Base-by-base conservation (phyloP, 2,113 vertebrate species). In the Lonchura striata region DNA sequence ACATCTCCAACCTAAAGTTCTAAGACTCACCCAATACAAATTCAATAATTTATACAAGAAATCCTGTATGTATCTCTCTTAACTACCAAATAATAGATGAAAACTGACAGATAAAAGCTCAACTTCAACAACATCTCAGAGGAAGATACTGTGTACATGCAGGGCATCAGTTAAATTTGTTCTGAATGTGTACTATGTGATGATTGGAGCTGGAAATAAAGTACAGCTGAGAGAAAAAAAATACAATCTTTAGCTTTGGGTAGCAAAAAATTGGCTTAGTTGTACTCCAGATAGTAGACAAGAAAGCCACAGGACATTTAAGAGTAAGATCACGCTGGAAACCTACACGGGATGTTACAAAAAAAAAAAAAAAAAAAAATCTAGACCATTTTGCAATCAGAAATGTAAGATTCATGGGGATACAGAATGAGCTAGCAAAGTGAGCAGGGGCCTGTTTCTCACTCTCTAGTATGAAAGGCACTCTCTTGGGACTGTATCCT, bases 1-100 rank as follows among this genome's bases (percentile, higher is more conserved):
- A 77, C 63, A 59, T 87, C 61, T 96, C 60, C 22, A 15, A 60
- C 33, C 49, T 82, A 37, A 19, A 93, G 60, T 91, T 94, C 59
- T 77, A 15, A 94, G 85, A 63, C 86, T 96, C 86, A 59, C 3
- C 46, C 91, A 96, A 92, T 80, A 70, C 13, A 57, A 93, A 90
- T 95, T 95, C 76, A 93, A 95, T 95, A 94, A 95, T 97, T 96
- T 92, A 86, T 70, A 80, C 63, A 92, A 96, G 88, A 95, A 97
- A 95, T 81, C 65, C 54, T 49, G 42, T 57, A 23, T 96, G 18
- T 90, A 42, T 83, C 68, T 91, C 83, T 92, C 56, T 27, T 86
- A 85, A 95, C 89, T 96, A 92, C 84, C 89, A 90, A 96, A 96
- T 96, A 86, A 95, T 94, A 96, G 94, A 94, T 91, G 61, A 96